Evolutionary conservation across 2,797 vertebrate species (phyloP).

Genomic region (Telmatherina bonti): DNA sequence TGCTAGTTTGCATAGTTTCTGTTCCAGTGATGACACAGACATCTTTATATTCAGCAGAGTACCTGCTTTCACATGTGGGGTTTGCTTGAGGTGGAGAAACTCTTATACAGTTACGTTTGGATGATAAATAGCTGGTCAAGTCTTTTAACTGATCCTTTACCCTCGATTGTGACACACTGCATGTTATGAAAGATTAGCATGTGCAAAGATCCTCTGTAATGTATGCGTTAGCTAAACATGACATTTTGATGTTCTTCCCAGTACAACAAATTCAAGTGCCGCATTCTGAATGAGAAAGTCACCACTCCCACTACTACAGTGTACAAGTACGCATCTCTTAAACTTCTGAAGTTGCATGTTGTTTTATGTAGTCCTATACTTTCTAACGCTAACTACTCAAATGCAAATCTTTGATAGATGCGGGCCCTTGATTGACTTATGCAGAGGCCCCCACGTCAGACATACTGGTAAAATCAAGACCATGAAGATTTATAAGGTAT

Average conservation of each 20-base stretch:
- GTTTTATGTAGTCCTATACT: fast-evolving
- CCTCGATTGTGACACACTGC: too few relatives aligned
- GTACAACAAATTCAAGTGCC: slow-evolving; percentile 97
- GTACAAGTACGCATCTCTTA: slow-evolving; percentile 86
- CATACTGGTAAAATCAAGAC: slow-evolving; percentile 96
- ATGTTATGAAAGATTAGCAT: too few relatives aligned
- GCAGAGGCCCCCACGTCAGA: slow-evolving; percentile 94
- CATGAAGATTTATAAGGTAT: slow-evolving; percentile 94
- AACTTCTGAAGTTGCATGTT: background rate
- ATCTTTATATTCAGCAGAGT: too few relatives aligned
- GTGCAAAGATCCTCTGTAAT: too few relatives aligned
- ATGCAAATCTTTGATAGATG: slow-evolving; percentile 79
- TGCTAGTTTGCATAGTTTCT: too few relatives aligned
- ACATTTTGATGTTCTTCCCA: slow-evolving; percentile 51
- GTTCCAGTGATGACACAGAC: too few relatives aligned
- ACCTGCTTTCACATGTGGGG: too few relatives aligned
- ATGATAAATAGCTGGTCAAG: too few relatives aligned
- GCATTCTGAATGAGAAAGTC: slow-evolving; percentile 95
- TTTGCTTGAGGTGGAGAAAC: too few relatives aligned
- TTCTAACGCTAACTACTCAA: background rate
- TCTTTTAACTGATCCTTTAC: too few relatives aligned
- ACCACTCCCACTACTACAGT: slow-evolving; percentile 91
- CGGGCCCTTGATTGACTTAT: slow-evolving; percentile 93
- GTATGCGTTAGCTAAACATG: background rate
- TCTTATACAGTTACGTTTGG: too few relatives aligned